Conservation (phyloP, 2,888 invertebrate species). For the Idaea biselata region DNA sequence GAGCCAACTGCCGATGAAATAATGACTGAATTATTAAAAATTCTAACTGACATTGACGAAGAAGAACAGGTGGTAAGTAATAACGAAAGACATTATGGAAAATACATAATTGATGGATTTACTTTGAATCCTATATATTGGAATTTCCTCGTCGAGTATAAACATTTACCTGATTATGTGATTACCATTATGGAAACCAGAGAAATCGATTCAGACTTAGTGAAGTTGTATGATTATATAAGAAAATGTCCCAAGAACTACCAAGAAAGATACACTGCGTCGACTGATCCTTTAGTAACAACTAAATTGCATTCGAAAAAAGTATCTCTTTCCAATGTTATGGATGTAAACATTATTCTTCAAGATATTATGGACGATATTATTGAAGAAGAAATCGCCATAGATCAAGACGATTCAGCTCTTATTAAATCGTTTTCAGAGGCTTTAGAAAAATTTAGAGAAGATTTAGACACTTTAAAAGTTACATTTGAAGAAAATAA, state of each 20-base stretch:
- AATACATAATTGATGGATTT: conserved; percentile 83
- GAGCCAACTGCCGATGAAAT: conserved; percentile 66
- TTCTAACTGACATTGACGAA: conserved; percentile 59
- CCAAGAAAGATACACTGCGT: conserved; percentile 45
- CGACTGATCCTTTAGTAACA: conserved; percentile 57
- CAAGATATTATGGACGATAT: conserved; percentile 35
- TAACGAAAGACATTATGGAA: conserved; percentile 56
- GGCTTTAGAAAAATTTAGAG: conserved; percentile 57
- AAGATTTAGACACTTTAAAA: conserved; percentile 63
- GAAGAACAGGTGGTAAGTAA: conserved; percentile 43
- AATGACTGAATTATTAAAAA: conserved; percentile 56
- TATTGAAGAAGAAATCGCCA: conserved; percentile 17
- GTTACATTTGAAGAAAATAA: conserved; percentile 61
- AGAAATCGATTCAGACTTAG: conserved; percentile 57
- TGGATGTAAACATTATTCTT: conserved; percentile 44
- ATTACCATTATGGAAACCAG: conserved; percentile 77
- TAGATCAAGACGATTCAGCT: conserved; percentile 33
- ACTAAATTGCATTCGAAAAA: conserved; percentile 42
- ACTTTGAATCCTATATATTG: conserved; percentile 73
- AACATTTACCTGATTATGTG: conserved; percentile 77
- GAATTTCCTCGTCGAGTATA: conserved; percentile 59
- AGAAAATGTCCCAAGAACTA: conserved; percentile 47
- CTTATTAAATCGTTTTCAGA: conserved; percentile 40
- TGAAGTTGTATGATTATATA: conserved; percentile 58
- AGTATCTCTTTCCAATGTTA: conserved; percentile 18